Conservation (phyloP, 2,113 vertebrate species). For the Chaetodon trifascialis region DNA sequence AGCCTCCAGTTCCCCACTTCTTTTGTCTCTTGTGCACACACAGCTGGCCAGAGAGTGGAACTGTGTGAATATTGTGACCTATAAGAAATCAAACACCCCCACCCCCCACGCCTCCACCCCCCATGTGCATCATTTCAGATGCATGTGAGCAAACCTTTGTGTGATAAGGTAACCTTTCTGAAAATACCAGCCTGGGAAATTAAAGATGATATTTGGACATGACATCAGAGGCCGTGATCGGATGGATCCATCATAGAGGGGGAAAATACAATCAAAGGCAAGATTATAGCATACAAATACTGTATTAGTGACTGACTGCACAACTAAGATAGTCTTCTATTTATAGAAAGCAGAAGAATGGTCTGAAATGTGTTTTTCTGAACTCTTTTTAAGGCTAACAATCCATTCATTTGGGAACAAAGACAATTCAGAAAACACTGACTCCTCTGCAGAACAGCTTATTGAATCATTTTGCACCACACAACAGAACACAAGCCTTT, state of each 20-base stretch:
- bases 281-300: neutral
- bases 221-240: neutral
- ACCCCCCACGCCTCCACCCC: no score
- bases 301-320: neutral
- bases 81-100: constrained; percentile 29
- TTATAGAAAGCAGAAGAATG: neutral
- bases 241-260: neutral
- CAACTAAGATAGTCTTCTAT: neutral
- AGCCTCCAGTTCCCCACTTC: neutral
- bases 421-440: neutral
- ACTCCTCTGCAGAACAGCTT: neutral
- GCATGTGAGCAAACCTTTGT: neutral
- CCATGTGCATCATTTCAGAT: constrained; percentile 24
- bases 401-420: neutral
- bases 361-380: no score
- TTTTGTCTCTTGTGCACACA: neutral
- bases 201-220: constrained; percentile 1
- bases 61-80: constrained; percentile 18
- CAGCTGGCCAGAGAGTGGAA: neutral
- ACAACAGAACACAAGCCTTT: neutral
- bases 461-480: neutral
- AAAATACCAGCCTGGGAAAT: constrained; percentile 19
- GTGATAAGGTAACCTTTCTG: constrained; percentile 24
- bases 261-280: neutral
- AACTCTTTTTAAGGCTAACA: neutral